Conservation (phyloP, 23 tunicate species). For the Ascidia mentula region DNA sequence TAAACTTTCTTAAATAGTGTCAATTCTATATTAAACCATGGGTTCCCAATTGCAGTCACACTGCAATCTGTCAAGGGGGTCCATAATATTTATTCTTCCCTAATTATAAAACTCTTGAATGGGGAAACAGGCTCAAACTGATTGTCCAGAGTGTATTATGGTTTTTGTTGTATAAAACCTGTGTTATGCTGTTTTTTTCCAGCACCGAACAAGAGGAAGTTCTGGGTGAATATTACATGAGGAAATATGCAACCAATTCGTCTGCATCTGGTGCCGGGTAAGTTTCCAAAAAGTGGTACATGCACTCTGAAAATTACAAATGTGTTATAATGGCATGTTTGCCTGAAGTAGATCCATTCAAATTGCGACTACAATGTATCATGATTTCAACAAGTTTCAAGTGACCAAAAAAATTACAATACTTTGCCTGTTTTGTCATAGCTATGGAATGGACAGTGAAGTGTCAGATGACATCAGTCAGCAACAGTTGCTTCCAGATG, state of each 20-base stretch:
- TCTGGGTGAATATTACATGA: slow-evolving; percentile 88
- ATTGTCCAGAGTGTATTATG: no score
- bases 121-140: no score
- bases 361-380: not conserved
- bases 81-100: no score
- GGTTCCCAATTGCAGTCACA: no score
- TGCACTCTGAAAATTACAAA: not conserved
- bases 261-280: slow-evolving; percentile 47
- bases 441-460: slow-evolving; percentile 61
- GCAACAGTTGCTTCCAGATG: slow-evolving; percentile 94
- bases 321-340: not conserved
- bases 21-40: no score
- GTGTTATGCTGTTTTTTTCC: slow-evolving; percentile 9
- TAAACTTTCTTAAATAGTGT: no score
- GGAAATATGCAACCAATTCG: slow-evolving; percentile 67
- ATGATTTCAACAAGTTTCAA: not conserved
- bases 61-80: no score
- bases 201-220: slow-evolving; percentile 81
- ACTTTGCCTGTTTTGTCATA: not conserved
- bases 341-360: not conserved
- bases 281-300: not conserved
- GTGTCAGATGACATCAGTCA: slow-evolving; percentile 92
- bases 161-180: no score
- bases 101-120: no score
- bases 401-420: not conserved